Evolutionary conservation across 2,888 invertebrate genomes (phyloP), one percentile per base, ranked within the genome.

Genomic region (Drosophila melanocephala): DNA sequence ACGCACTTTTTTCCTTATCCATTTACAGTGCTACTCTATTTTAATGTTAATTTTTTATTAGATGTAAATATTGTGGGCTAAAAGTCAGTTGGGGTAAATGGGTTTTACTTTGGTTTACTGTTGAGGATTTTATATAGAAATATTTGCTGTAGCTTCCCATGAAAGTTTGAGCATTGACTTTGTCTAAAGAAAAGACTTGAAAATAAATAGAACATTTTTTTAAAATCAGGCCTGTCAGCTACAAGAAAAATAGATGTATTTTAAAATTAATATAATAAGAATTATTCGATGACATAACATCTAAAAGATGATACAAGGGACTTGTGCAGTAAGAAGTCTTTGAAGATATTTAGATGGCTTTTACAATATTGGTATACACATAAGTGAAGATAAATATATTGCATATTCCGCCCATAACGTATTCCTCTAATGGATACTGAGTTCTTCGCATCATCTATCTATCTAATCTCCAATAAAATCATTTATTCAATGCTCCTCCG

Each of bases 11-110:
- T 82, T 14, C 26, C 5, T 28, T 28, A 76, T 79, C 87, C 89
- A 72, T 86, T 87, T 87, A 87, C 83, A 83, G 51, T 26, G 22
- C 16, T 26, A 47, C 12, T 28, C 52, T 19, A 33, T 47, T 30
- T 19, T 55, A 66, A 75, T 77, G 59, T 60, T 52, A 37, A 62
- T 89, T 88, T 87, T 90, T 89, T 91, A 92, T 91, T 87, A 87
- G 89, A 86, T 83, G 88, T 91, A 90, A 91, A 92, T 90, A 84
- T 79, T 53, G 28, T 19, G 12, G 22, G 37, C 35, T 57, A 4
- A 42, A 33, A 51, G 35, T 26, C 5, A 5, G 26, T 9, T 26
- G 12, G 16, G 12, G 12, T 26, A 52, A 37, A 14, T 50, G 53
- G 1, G 5, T 16, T 51, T 32, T 67, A 12, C 50, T 50, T 19